Evolutionary conservation across 2,797 vertebrate genomes (phyloP), one percentile per base, ranked within the genome.

Genomic region (Prunella strophiata): DNA sequence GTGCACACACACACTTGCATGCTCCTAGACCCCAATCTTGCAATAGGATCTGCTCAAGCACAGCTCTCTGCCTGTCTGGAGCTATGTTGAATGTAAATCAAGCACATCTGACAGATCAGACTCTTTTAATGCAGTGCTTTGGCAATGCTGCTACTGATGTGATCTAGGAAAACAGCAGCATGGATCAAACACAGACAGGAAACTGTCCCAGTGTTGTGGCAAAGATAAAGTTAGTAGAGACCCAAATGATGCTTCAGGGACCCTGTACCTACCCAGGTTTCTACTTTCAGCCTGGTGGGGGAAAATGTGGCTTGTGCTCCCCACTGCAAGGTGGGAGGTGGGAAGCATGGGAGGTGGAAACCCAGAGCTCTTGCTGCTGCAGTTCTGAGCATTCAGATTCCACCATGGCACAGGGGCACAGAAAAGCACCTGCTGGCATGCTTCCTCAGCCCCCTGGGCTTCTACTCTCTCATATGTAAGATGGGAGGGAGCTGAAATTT

Each of bases 71-170:
- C 77, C 80, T 3, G 0, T 76, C 55, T 42, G 0, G 52, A 76
- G 25, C 36, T 82, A 45, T 32, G 36, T 5, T 87, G 83, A 91
- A 71, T 2, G 4, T 54, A 86, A 90, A 76, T 79, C 85, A 79
- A 70, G 74, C 73, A 48, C 65, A 89, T 92, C 50, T 89, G 86
- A 92, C 62, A 74, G 75, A 77, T 74, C 47, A 21, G 68, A 23
- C 40, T 50, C 65, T 66, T 72, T 82, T 48, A 94, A 52, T 5
- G 6, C 13, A 1, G 42, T 0, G 1, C 51, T 81, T 83, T 72
- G 76, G 26, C 81, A 85, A 68, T 7, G 43, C 19, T 81, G 72
- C 88, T 67, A 6, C 58, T 74, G 25, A 55, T n/a, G 45, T 16
- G 59, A 83, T 54, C 68, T 81, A 72, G 85, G 40, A 77, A 77